phyloP scores from a whole-genome alignment of 2,797 vertebrate species.

The Channa striata region DNA sequence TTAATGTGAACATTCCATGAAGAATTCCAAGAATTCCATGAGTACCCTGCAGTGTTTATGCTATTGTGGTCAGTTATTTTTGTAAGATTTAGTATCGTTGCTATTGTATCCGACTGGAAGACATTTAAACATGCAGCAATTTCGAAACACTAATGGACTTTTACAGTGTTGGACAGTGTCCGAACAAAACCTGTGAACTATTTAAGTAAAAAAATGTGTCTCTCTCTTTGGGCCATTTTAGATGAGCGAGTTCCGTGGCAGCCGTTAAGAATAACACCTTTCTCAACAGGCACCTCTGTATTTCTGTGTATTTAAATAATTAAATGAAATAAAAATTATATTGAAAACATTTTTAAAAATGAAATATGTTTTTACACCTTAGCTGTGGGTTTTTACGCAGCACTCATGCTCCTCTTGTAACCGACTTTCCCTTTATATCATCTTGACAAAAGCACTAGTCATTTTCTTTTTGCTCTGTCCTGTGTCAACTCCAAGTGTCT shows the following conservation, averaged over 20 bases:
- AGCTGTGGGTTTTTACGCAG: constrained; percentile 62
- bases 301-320: constrained; percentile 63
- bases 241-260: not conserved
- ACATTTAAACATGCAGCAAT: too few species aligned
- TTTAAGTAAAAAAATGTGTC: not conserved
- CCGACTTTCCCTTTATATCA: constrained; percentile 18
- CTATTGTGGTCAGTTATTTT: too few species aligned
- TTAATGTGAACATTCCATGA: too few species aligned
- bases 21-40: too few species aligned
- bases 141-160: not conserved
- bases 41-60: too few species aligned
- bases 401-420: constrained; percentile 21
- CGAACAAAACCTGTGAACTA: not conserved
- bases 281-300: constrained; percentile 20
- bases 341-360: constrained; percentile 32
- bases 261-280: constrained; percentile 4
- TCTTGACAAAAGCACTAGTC: constrained; percentile 32
- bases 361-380: constrained; percentile 59
- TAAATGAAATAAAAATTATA: constrained; percentile 8
- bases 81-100: too few species aligned
- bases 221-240: constrained; percentile 5
- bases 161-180: not conserved
- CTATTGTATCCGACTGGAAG: too few species aligned
- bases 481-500: constrained; percentile 19
- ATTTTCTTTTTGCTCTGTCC: not conserved